phyloP scores from a whole-genome alignment of 2,797 vertebrate genomes.

The Eurystomus glaucurus region DNA sequence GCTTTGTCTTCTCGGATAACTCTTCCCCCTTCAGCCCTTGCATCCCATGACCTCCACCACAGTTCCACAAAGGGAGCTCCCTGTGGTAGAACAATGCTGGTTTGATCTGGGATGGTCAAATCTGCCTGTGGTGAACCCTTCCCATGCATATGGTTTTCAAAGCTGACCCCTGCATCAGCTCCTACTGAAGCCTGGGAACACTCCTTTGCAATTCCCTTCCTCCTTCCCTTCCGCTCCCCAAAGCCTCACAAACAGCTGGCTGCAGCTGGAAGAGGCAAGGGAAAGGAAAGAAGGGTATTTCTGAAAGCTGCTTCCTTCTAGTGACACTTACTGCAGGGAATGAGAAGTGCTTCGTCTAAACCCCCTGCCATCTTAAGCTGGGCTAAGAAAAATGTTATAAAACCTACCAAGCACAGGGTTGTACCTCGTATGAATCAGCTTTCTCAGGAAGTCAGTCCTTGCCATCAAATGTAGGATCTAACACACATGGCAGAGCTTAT shows the following conservation, averaged over 20 bases:
- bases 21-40: neutral
- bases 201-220: neutral
- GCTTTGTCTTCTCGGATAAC: neutral
- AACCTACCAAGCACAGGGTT: neutral
- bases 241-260: neutral
- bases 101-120: neutral
- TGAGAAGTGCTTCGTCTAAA: neutral
- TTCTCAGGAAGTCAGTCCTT: neutral
- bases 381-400: neutral
- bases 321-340: neutral
- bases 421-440: fast-evolving
- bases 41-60: fast-evolving
- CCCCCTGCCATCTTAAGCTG: neutral
- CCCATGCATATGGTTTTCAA: fast-evolving
- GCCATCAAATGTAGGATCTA: neutral
- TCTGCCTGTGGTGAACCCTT: neutral
- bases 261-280: neutral
- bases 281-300: conserved; percentile 1
- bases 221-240: neutral
- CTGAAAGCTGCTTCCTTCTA: neutral
- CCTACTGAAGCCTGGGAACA: neutral
- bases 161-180: neutral
- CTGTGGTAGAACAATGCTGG: neutral
- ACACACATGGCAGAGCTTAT: neutral
- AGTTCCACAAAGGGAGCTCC: neutral